A percentile compares a stretch with the other conserved stretches of the same genome.
Conservation (phyloP, 2,113 vertebrate species). For the Dasyornis broadbenti region DNA sequence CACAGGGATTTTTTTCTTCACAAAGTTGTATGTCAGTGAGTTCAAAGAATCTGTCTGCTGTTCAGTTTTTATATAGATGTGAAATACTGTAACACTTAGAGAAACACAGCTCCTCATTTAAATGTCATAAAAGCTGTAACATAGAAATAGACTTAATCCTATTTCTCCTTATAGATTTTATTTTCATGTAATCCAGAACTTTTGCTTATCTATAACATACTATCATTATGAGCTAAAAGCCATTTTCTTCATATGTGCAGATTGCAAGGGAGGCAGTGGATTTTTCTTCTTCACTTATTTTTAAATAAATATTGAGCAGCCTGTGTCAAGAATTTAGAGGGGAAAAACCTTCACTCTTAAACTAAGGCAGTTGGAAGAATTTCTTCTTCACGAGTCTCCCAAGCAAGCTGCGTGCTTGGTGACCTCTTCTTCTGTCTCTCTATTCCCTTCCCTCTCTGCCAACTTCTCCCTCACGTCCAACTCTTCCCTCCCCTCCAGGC, state of each 20-base stretch:
- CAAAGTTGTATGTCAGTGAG: neutral
- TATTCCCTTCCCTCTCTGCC: neutral
- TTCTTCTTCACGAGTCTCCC: neutral
- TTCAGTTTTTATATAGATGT: neutral
- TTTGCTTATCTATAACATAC: neutral
- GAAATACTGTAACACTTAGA: neutral
- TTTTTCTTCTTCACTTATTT: constrained; percentile 32
- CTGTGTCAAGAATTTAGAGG: constrained; percentile 9
- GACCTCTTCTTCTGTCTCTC: neutral
- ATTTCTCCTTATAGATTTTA: neutral
- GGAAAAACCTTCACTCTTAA: neutral
- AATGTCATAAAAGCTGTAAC: neutral
- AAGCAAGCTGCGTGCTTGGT: neutral
- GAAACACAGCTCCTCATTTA: neutral
- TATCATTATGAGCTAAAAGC: neutral
- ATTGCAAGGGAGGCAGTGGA: neutral
- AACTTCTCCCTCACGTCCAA: neutral
- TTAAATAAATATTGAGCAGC: constrained; percentile 28
- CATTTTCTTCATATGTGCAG: constrained; percentile 16
- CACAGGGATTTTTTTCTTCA: neutral
- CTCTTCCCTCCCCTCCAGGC: neutral
- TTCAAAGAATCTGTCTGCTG: neutral
- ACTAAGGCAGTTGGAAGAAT: neutral
- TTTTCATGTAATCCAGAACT: neutral
- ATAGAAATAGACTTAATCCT: neutral